phyloP scores from a whole-genome alignment of 2,797 vertebrate genomes.

The Pangasius macronema region DNA sequence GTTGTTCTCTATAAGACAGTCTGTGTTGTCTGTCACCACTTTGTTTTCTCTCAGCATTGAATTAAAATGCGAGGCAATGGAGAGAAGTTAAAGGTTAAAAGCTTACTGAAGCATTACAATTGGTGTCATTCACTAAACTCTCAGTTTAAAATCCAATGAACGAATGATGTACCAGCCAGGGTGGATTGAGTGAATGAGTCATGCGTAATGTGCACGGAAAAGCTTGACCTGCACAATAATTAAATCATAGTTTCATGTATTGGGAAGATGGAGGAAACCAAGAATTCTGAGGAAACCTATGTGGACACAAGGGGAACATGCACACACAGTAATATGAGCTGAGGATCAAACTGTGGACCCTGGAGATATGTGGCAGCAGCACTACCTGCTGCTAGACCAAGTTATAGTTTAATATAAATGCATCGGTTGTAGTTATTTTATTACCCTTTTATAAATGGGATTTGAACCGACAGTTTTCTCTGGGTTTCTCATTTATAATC shows the following conservation, averaged over 20 bases:
- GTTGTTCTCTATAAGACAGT: background rate
- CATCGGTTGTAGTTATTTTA: background rate
- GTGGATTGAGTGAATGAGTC: background rate
- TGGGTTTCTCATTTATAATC: background rate
- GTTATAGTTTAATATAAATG: background rate
- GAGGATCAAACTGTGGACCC: background rate
- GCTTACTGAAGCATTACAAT: background rate
- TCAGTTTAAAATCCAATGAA: slow-evolving; percentile 2
- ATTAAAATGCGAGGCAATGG: background rate
- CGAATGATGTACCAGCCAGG: background rate
- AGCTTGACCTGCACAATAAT: background rate
- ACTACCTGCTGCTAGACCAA: background rate
- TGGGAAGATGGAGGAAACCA: background rate
- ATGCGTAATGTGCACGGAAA: background rate
- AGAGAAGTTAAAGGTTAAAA: slow-evolving; percentile 7
- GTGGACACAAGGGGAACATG: background rate
- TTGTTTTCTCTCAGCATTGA: background rate
- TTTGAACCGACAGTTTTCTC: background rate
- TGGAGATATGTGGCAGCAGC: background rate
- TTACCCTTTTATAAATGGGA: background rate
- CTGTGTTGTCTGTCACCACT: background rate
- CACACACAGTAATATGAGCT: background rate
- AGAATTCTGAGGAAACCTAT: background rate
- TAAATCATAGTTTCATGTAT: background rate
- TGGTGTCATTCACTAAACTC: background rate